These are phyloP conservation scores for Parazoanthus darwini DNA, from an alignment of 92 coral and sea anemone genomes.

Conservation along the genomic window DNA sequence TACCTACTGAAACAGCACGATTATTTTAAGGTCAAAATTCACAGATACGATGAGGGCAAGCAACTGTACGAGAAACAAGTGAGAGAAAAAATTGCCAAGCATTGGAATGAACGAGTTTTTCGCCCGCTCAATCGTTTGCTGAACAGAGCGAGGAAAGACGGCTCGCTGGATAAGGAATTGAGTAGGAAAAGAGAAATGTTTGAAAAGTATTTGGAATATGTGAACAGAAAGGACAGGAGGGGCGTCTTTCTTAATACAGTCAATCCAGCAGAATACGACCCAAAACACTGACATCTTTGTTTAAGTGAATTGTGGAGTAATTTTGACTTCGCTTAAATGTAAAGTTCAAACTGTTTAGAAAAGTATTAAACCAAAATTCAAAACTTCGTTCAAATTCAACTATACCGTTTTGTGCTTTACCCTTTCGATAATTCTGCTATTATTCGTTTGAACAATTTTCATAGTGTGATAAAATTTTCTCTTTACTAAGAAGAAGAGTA, in stretches of 20 bases:
- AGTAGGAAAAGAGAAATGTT: constrained; percentile 16
- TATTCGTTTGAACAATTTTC: no score
- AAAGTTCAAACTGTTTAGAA: no score
- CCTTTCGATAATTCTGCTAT: no score
- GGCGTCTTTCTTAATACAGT: constrained; percentile 22
- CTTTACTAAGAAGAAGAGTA: no score
- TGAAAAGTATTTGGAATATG: constrained; percentile 27
- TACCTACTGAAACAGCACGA: constrained; percentile 7
- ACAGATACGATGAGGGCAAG: constrained; percentile 9
- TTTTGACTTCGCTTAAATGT: not conserved
- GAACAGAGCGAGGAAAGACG: constrained; percentile 14
- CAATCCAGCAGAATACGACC: constrained; percentile 16
- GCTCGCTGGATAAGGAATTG: not conserved
- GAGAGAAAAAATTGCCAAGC: constrained; percentile 26
- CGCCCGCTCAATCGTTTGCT: constrained; percentile 1
- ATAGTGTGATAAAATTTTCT: no score
- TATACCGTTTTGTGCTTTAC: not conserved
- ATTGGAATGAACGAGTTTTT: constrained; percentile 19
- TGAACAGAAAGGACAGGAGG: constrained; percentile 6
- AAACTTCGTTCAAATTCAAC: not conserved
- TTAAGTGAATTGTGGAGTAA: not conserved
- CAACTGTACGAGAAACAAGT: not conserved
- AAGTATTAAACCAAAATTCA: not conserved
- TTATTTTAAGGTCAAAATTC: not conserved
- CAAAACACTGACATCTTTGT: not conserved